Base-by-base conservation (phyloP, 1,140 invertebrate genomes). In the Nasonia longicornis region DNA sequence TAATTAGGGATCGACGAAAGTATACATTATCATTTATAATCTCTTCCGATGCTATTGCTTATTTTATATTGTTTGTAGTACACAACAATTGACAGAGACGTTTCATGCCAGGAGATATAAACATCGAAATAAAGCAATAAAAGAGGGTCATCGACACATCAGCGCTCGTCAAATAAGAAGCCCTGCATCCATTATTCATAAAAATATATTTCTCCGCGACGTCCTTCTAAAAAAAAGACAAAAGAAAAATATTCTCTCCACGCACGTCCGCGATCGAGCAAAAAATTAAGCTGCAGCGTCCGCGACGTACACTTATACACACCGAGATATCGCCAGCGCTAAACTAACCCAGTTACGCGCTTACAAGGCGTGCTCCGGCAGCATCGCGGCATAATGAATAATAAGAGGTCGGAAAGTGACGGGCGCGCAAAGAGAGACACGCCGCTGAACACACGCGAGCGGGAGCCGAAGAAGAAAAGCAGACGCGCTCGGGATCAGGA, bases 361-460 rank as follows among this genome's bases (percentile, higher is more conserved):
- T 45, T 58, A 58, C 52, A 58, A 58, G 52, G 52, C 64, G 29
- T n/a, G 16, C 58, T 16, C 58, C 58, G n/a, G 7, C 16, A n/a
- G n/a, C 58, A 63, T 63, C 26, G 42, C 45, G 79, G 66, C 63
- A 75, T 81, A 81, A 81, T 81, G 79, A 81, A 80, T 80, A 74
- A 74, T 75, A 75, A 73, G 71, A 79, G 70, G 16, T 80, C 72
- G 64, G 42, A 67, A 80, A 80, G 72, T 80, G 72, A 80, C 79
- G 76, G 69, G 67, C 45, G 77, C 83, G 84, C 87, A 85, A 87
- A 69, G 72, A 64, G 58, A 38, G 58, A 71, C 35, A 35, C 64
- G 22, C 11, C 6, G 22, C 64, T 26, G 29, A 45, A 4, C 69
- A 20, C 12, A 35, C 31, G 31, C 26, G 26, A 26, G 31, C 31